Evolutionary conservation across 2,797 vertebrate genomes (phyloP), one percentile per base, ranked within the genome.

Genomic region (Basileuterus tristriatus): DNA sequence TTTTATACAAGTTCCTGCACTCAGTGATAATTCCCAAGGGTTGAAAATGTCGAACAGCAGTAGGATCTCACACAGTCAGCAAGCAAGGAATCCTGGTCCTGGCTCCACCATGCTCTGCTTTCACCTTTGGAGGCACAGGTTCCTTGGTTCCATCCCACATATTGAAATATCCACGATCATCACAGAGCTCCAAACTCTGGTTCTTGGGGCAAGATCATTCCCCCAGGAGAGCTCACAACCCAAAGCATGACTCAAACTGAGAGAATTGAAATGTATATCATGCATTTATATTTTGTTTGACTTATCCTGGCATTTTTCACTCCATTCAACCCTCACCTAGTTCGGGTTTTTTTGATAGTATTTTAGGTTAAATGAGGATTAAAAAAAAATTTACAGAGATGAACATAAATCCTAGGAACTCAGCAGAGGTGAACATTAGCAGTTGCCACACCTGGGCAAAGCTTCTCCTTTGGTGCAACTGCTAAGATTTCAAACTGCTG

Each of bases 161-260:
- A 19, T 24, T 2, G 1, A 9, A 3, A 9, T 8, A 46, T 12
- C 37, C 22, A 46, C 2, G 2, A 7, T 9, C 29, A 71, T 5
- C 37, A 15, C 27, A 80, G 13, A 32, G 17, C 63, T 46, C 34
- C 65, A 59, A 50, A 59, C 21, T 3, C 2, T 1, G 3, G 19
- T 11, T 72, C 26, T 58, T 1, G 1, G 60, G 56, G 78, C 41
- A 74, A 49, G 24, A 44, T 11, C 37, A 39, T 12, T 49, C 21
- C 49, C 58, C 47, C 56, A 53, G 41, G 47, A 74, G 23, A 80
- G 65, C 60, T 63, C 67, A 41, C 15, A 89, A 58, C n/a, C 49
- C 64, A 9, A 1, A 6, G 29, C 6, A 47, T 3, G 4, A 82
- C 44, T 68, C 69, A 36, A 3, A 72, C 8, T 2, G 37, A 83